Evolutionary conservation across 2,888 invertebrate species (phyloP).

Genomic region (Tipula helvola): DNA sequence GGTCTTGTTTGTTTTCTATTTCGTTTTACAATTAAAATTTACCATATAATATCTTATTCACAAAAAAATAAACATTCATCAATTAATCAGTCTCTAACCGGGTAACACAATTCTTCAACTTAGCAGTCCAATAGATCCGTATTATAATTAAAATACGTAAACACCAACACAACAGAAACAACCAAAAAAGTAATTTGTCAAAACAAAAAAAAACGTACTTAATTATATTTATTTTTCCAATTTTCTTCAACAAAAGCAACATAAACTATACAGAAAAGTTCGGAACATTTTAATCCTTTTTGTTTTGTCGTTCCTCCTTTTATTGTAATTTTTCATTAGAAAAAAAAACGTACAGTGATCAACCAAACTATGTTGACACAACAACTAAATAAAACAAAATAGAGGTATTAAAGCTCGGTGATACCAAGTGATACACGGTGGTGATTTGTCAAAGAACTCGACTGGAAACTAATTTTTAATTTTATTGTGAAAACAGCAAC

Average conservation of each 20-base stretch:
- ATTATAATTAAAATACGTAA: neutral
- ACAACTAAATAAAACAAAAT: neutral
- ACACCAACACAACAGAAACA: neutral
- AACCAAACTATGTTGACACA: neutral
- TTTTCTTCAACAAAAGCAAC: neutral
- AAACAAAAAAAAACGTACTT: neutral
- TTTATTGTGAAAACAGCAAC: neutral
- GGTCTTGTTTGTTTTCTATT: no score
- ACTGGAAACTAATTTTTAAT: neutral
- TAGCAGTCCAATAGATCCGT: neutral
- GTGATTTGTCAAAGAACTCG: neutral
- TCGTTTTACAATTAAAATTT: no score
- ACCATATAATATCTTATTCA: neutral
- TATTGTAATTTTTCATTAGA: neutral
- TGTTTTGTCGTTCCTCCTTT: neutral
- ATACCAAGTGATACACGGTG: no score
- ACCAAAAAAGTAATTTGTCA: neutral
- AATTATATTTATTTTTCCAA: neutral
- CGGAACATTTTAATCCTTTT: neutral
- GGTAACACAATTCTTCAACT: neutral
- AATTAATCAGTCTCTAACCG: neutral
- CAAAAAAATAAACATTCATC: no score
- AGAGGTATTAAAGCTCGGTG: no score
- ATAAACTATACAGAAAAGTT: neutral
- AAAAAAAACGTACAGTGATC: neutral